A percentile compares a stretch with the other conserved stretches of the same genome.
Evolutionary conservation across 1,140 invertebrate genomes (phyloP).

Genomic region (Andricus grossulariae): DNA sequence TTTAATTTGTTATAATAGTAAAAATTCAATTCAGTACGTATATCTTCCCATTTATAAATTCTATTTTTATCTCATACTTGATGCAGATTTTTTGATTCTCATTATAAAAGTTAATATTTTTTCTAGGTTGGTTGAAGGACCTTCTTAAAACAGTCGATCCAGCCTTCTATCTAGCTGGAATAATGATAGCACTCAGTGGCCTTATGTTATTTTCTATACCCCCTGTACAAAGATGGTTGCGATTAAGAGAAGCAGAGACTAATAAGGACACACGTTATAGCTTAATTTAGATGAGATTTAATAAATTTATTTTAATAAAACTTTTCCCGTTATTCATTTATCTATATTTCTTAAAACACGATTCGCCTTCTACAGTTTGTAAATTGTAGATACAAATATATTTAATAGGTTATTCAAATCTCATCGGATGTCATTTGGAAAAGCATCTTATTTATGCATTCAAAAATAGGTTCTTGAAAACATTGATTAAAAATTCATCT

Average conservation of each 20-base stretch:
- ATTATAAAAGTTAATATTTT: constrained; percentile 35
- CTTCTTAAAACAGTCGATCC: constrained; percentile 85
- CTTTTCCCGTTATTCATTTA: not conserved
- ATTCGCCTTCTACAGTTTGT: too few relatives aligned
- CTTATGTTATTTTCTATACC: constrained; percentile 92
- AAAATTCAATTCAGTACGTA: too few relatives aligned
- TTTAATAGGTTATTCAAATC: too few relatives aligned
- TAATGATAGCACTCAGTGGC: constrained; percentile 90
- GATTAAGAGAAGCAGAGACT: constrained; percentile 28
- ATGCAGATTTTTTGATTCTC: too few relatives aligned
- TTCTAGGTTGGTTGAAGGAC: constrained; percentile 89
- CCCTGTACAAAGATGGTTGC: constrained; percentile 79
- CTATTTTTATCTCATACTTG: too few relatives aligned
- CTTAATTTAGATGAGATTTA: constrained; percentile 14
- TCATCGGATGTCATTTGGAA: too few relatives aligned
- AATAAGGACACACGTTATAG: not conserved
- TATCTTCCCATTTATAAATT: too few relatives aligned
- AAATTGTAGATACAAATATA: too few relatives aligned
- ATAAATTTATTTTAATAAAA: constrained; percentile 20
- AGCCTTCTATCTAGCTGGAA: constrained; percentile 89
- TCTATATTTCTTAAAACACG: too few relatives aligned
- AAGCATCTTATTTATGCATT: too few relatives aligned
- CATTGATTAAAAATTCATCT: too few relatives aligned
- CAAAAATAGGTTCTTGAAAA: too few relatives aligned
- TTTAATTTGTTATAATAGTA: not conserved